phyloP scores from a whole-genome alignment of 2,113 vertebrate genomes.

The Lamprologus ornatipinnis region DNA sequence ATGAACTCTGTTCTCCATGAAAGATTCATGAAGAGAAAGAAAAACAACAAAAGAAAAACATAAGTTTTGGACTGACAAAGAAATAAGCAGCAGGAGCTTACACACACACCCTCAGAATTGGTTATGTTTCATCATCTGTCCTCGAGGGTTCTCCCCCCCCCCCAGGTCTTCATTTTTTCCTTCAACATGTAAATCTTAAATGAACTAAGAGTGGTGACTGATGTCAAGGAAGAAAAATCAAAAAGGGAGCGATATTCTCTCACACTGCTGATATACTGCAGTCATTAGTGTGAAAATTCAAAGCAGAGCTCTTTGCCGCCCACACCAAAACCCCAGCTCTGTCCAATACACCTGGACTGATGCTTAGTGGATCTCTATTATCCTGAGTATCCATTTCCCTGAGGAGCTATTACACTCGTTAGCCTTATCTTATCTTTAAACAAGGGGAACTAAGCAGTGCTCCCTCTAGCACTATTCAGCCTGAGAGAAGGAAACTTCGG shows the following conservation, averaged over 20 bases:
- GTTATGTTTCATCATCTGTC: neutral
- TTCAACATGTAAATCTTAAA: neutral
- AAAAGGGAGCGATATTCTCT: neutral
- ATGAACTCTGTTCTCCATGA: conserved; percentile 29
- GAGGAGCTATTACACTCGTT: conserved; percentile 58
- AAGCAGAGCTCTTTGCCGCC: neutral
- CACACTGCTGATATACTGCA: neutral
- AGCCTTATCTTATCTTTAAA: conserved; percentile 70
- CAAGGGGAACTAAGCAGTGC: conserved; percentile 46
- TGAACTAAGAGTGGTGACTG: neutral
- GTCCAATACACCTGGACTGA: conserved; percentile 39
- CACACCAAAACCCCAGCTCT: conserved; percentile 5
- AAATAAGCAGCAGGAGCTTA: neutral
- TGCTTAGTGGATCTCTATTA: conserved; percentile 53
- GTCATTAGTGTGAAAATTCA: conserved; percentile 7
- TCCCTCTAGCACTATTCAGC: conserved; percentile 42
- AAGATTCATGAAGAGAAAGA: conserved; percentile 45
- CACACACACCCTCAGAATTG: neutral
- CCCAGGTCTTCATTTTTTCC: neutral
- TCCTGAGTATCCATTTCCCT: conserved; percentile 57
- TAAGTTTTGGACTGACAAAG: conserved; percentile 1
- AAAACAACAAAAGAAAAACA: neutral
- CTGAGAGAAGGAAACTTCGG: conserved; percentile 29
- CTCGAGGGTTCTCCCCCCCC: neutral
- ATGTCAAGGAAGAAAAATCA: neutral